Percentiles rank a stretch among this genome's conserved stretches.
Evolutionary conservation across 1,140 invertebrate species (phyloP).

Genomic region (Pararge aegeria): DNA sequence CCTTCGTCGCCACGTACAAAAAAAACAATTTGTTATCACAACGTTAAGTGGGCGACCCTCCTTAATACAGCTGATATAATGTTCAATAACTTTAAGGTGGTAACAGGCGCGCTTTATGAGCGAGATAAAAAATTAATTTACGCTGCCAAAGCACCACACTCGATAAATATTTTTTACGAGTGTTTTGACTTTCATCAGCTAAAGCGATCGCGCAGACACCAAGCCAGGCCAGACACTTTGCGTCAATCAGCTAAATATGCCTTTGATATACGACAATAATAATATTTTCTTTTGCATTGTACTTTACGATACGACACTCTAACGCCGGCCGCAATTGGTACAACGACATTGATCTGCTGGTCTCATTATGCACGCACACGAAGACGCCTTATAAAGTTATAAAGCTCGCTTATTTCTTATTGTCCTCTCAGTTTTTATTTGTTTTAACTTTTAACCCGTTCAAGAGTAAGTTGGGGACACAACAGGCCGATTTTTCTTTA

Average conservation of each 20-base stretch:
- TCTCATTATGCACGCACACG: slow-evolving; percentile 63
- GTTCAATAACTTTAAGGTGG: slow-evolving; percentile 13
- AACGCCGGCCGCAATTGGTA: slow-evolving; percentile 55
- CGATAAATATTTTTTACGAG: slow-evolving; percentile 39
- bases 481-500: background rate
- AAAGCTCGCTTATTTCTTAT: slow-evolving; percentile 56
- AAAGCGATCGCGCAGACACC: slow-evolving; percentile 59
- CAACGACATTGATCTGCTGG: slow-evolving; percentile 56
- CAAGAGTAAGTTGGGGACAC: slow-evolving; percentile 44
- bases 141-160: slow-evolving; percentile 30
- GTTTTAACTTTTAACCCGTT: slow-evolving; percentile 47
- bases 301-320: slow-evolving; percentile 61
- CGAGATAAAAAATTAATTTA: slow-evolving; percentile 23
- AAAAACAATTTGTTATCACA: background rate
- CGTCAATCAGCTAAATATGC: slow-evolving; percentile 61
- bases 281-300: slow-evolving; percentile 63
- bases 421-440: slow-evolving; percentile 52
- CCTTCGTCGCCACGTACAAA: no score
- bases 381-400: slow-evolving; percentile 60
- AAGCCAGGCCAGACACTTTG: slow-evolving; percentile 39
- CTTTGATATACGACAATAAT: slow-evolving; percentile 48
- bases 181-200: slow-evolving; percentile 61
- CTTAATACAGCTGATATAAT: slow-evolving; percentile 9
- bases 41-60: background rate
- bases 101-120: slow-evolving; percentile 19